Conservation (phyloP, 2,113 vertebrate genomes). For the Percopsis transmontana region DNA sequence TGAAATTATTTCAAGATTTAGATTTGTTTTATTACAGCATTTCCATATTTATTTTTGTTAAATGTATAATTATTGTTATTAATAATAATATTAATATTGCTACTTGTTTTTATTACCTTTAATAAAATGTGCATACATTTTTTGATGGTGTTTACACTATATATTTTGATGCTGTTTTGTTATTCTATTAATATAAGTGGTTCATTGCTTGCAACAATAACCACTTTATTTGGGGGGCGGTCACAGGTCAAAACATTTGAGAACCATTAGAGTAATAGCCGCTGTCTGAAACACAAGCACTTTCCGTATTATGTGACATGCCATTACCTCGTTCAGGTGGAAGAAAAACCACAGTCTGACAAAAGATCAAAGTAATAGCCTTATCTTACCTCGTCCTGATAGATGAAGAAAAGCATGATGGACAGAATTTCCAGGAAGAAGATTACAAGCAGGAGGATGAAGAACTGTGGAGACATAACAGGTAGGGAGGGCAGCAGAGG, state of each 20-base stretch:
- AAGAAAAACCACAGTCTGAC: conserved; percentile 20
- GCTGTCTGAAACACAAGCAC: too few relatives aligned
- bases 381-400: conserved; percentile 90
- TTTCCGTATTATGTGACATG: too few relatives aligned
- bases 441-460: conserved; percentile 91
- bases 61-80: not conserved
- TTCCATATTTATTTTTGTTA: too few relatives aligned
- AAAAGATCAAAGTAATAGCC: not conserved
- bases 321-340: not conserved
- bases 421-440: conserved; percentile 91
- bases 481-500: not conserved
- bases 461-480: conserved; percentile 86
- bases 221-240: not conserved
- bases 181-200: too few relatives aligned
- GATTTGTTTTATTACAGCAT: too few relatives aligned
- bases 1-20: too few relatives aligned
- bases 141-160: not conserved
- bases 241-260: not conserved
- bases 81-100: not conserved
- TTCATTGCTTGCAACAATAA: not conserved
- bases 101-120: not conserved
- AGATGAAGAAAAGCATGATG: conserved; percentile 93
- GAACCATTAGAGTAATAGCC: not conserved
- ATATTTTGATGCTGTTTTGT: not conserved
- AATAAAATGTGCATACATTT: not conserved